These are phyloP conservation scores for Eupithecia tripunctaria DNA, from an alignment of 2,888 invertebrate genomes.

Conservation along the genomic window DNA sequence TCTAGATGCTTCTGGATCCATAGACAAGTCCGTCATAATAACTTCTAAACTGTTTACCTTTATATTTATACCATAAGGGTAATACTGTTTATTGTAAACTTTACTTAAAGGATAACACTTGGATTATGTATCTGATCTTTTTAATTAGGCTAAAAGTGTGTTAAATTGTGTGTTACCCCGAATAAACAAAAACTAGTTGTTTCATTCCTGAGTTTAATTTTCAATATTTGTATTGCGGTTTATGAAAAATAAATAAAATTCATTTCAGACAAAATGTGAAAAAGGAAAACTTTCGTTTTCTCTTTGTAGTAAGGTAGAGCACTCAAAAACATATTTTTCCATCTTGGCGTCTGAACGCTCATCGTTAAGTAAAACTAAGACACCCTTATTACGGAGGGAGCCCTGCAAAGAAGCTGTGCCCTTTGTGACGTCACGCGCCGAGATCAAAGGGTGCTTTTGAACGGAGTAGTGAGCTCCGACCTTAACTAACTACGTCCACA, in stretches of 20 bases:
- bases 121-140: no score
- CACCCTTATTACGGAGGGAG: not conserved
- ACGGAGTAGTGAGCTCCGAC: not conserved
- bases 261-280: not conserved
- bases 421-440: slow-evolving; percentile 6
- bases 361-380: not conserved
- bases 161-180: no score
- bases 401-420: not conserved
- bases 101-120: no score
- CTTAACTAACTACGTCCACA: not conserved
- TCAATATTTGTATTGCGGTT: no score
- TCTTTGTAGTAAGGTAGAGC: not conserved
- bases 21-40: slow-evolving; percentile 74
- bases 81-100: no score
- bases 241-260: no score
- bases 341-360: not conserved
- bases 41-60: no score
- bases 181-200: no score
- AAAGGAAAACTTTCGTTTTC: not conserved
- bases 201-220: no score
- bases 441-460: not conserved
- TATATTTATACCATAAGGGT: no score
- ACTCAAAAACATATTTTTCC: not conserved
- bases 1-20: slow-evolving; percentile 76
- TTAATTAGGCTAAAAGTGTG: no score